Conservation (phyloP, 30 jellyfish, hydroid and myxozoan species). For the Morbakka virulenta region DNA sequence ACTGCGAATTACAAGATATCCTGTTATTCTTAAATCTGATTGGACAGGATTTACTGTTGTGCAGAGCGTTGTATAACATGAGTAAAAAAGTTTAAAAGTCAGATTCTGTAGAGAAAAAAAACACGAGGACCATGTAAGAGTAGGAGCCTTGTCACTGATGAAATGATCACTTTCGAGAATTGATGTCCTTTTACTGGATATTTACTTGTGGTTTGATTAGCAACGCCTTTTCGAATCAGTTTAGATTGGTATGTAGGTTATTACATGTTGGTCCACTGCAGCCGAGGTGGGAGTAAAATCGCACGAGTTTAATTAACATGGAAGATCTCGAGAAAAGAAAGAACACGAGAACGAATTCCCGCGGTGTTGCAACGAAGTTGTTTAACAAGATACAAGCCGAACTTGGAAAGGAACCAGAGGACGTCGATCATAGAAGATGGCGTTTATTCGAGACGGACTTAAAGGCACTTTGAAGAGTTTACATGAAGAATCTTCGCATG, state of each 20-base stretch:
- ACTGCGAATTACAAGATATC: background rate
- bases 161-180: background rate
- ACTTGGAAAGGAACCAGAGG: background rate
- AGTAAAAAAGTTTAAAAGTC: background rate
- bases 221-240: background rate
- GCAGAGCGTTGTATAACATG: background rate
- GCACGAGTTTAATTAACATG: slow-evolving; percentile 22
- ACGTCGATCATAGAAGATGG: background rate
- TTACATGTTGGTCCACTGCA: slow-evolving; percentile 17
- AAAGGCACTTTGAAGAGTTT: background rate
- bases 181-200: background rate
- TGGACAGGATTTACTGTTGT: slow-evolving; percentile 4
- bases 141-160: background rate
- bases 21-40: too few species aligned
- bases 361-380: slow-evolving; percentile 21
- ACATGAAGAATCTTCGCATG: background rate
- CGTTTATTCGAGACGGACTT: background rate
- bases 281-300: slow-evolving; percentile 29
- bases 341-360: slow-evolving; percentile 14
- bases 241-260: too few species aligned
- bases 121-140: background rate
- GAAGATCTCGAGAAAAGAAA: slow-evolving; percentile 16
- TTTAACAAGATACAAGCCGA: background rate
- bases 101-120: too few species aligned
- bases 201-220: background rate